These are phyloP conservation scores for Ciconia boyciana DNA, from an alignment of 2,113 vertebrate genomes.

Conservation along the genomic window DNA sequence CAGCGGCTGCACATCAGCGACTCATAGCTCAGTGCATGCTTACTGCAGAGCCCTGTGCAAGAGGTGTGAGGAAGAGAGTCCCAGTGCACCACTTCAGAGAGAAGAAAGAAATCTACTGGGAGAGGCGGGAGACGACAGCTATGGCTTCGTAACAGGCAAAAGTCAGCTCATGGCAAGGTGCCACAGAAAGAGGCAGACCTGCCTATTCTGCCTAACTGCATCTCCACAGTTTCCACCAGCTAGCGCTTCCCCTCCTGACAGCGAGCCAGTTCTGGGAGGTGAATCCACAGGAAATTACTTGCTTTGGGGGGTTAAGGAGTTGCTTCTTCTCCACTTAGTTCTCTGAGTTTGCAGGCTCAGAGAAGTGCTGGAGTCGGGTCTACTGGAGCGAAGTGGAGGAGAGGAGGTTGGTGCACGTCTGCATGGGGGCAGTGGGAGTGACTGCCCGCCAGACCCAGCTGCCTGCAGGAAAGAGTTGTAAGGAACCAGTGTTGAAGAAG, in stretches of 20 bases:
- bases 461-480: not conserved
- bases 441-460: not conserved
- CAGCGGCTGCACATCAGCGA: accelerated
- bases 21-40: not conserved
- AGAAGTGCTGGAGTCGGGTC: not conserved
- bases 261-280: not conserved
- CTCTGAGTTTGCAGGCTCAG: not conserved
- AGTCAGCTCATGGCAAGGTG: not conserved
- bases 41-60: not conserved
- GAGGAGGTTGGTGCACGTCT: accelerated
- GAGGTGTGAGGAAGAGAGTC: not conserved
- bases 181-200: not conserved
- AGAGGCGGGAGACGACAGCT: not conserved
- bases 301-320: not conserved
- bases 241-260: not conserved
- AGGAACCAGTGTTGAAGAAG: not conserved
- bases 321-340: not conserved
- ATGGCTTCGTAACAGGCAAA: accelerated
- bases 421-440: not conserved
- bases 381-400: not conserved
- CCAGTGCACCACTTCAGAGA: not conserved
- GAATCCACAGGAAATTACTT: not conserved
- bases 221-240: not conserved
- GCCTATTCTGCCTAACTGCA: not conserved
- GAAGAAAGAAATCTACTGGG: not conserved